Conservation (phyloP, 1,140 invertebrate species). For the Nephila pilipes region DNA sequence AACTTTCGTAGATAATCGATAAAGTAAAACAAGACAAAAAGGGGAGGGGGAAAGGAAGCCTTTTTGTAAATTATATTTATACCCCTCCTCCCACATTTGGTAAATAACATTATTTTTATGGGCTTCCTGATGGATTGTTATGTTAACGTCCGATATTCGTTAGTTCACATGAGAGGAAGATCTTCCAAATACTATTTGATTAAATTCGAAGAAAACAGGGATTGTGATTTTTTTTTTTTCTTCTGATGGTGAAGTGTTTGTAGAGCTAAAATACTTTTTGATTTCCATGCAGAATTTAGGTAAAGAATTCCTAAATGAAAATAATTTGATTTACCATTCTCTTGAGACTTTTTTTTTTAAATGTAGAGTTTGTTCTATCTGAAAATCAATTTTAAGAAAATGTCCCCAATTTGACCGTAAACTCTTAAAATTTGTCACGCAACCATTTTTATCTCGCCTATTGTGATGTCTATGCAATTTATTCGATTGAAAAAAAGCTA, state of each 20-base stretch:
- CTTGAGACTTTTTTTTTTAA: background rate
- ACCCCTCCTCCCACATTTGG: background rate
- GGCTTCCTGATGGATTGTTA: background rate
- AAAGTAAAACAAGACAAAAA: background rate
- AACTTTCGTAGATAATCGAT: background rate
- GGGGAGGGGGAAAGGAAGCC: background rate
- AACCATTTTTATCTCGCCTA: too few relatives aligned
- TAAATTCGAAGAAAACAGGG: background rate
- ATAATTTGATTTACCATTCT: background rate
- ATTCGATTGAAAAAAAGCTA: too few relatives aligned
- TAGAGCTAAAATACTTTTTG: background rate
- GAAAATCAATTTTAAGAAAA: background rate
- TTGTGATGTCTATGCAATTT: too few relatives aligned
- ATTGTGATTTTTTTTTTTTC: background rate
- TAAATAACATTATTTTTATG: conserved; percentile 39
- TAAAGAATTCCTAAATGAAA: background rate
- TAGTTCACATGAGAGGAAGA: background rate
- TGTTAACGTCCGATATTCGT: background rate
- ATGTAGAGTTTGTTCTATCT: background rate
- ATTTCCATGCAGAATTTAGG: accelerated
- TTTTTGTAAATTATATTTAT: background rate
- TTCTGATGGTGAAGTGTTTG: background rate
- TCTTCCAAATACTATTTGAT: background rate
- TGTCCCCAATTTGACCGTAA: background rate
- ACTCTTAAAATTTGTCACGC: too few relatives aligned